Evolutionary conservation across 35 echinoderm and acorn worm genomes (phyloP).

Genomic region (Anneissia japonica): DNA sequence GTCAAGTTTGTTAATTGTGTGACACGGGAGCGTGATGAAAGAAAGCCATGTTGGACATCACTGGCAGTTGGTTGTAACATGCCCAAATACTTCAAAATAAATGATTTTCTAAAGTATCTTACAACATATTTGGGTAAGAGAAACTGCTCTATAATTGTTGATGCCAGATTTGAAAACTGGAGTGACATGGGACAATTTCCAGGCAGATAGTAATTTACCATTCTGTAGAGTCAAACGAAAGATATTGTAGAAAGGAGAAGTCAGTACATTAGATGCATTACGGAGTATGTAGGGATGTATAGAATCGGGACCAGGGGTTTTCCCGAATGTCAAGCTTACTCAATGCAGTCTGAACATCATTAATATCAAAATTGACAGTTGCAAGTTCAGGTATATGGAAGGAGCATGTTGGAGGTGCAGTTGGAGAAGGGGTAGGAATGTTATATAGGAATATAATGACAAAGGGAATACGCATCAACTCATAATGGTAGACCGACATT

Average conservation of each 20-base stretch:
- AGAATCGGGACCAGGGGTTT: background rate
- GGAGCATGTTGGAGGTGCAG: background rate
- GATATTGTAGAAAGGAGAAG: background rate
- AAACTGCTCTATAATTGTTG: too few species aligned
- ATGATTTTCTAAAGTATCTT: background rate
- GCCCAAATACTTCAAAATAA: background rate
- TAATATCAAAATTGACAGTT: background rate
- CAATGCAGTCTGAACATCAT: background rate
- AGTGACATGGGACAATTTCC: too few species aligned
- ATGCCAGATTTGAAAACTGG: too few species aligned
- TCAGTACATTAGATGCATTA: background rate
- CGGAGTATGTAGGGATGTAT: background rate
- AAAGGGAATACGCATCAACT: too few species aligned
- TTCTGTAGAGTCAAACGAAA: background rate
- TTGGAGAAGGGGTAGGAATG: background rate
- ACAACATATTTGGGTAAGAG: too few species aligned
- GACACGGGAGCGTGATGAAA: background rate
- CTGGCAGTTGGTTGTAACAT: background rate
- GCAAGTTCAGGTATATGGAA: background rate
- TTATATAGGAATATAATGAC: too few species aligned
- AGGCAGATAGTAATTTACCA: too few species aligned
- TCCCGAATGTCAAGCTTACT: background rate
- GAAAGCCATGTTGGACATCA: background rate
- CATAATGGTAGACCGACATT: too few species aligned
- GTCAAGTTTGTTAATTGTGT: background rate